Percentiles rank a stretch among this genome's conserved stretches.
phyloP scores from a whole-genome alignment of 2,113 vertebrate species.

The Phylloscopus whistleri region DNA sequence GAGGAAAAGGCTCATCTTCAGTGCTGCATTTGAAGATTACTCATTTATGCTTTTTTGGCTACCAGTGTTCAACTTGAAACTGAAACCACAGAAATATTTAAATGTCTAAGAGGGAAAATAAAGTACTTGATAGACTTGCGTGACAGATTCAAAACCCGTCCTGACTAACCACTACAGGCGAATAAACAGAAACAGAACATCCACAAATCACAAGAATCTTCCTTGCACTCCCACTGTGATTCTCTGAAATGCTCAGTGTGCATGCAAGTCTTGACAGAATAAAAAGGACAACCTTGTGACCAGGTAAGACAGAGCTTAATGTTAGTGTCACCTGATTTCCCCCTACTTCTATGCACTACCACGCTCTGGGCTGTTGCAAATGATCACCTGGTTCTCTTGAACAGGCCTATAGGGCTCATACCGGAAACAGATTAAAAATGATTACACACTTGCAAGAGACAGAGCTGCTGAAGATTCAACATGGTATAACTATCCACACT shows the following conservation, averaged over 20 bases:
- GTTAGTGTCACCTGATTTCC: neutral
- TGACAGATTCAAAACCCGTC: neutral
- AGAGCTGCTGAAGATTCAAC: neutral
- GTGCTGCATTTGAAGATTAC: neutral
- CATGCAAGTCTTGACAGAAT: neutral
- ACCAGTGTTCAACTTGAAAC: neutral
- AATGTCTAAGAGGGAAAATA: neutral
- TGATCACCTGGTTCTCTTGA: neutral
- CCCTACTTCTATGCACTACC: neutral
- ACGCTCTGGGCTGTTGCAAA: neutral
- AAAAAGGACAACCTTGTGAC: neutral
- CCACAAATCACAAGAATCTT: neutral
- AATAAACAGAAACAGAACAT: neutral
- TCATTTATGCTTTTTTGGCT: neutral
- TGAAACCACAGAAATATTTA: conserved; percentile 6
- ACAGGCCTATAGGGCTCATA: neutral
- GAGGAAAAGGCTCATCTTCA: neutral
- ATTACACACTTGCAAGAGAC: neutral
- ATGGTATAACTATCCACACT: neutral
- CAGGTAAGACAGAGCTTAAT: neutral
- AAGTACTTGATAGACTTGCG: neutral
- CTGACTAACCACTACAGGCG: neutral
- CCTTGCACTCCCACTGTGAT: neutral
- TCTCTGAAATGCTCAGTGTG: neutral
- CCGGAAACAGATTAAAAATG: neutral